Conservation (phyloP, 2,888 invertebrate genomes). For the Tipula confusa region DNA sequence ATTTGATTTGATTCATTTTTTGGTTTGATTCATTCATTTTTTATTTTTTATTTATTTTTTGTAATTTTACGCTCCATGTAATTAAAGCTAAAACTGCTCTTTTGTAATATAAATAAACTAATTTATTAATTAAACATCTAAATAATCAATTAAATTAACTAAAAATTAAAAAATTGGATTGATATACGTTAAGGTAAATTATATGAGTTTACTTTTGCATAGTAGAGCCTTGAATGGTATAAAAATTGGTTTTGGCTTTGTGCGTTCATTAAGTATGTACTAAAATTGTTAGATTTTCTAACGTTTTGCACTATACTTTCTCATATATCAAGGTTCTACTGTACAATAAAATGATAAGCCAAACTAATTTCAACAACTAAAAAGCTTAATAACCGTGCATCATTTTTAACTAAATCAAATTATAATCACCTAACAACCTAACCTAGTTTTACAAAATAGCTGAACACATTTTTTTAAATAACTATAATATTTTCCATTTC, state of each 20-base stretch:
- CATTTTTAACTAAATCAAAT: neutral
- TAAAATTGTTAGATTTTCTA: too few relatives aligned
- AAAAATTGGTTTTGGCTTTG: neutral
- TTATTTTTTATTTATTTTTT: neutral
- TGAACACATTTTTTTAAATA: neutral
- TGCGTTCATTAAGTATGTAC: too few relatives aligned
- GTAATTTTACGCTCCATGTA: conserved; percentile 7
- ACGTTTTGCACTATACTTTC: neutral
- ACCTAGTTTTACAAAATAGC: neutral
- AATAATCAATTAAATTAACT: neutral
- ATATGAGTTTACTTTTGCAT: neutral
- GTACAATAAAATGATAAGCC: neutral
- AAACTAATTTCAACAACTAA: neutral
- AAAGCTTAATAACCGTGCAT: neutral
- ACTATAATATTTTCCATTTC: neutral
- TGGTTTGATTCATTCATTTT: neutral
- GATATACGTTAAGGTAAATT: too few relatives aligned
- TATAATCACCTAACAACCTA: neutral
- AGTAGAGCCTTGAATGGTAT: neutral
- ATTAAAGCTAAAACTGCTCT: neutral
- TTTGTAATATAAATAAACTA: neutral
- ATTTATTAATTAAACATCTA: neutral
- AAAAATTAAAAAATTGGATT: too few relatives aligned
- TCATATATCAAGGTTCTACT: neutral
- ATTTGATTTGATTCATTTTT: neutral